phyloP scores from a whole-genome alignment of 2,113 vertebrate species.

The Lampris incognitus region DNA sequence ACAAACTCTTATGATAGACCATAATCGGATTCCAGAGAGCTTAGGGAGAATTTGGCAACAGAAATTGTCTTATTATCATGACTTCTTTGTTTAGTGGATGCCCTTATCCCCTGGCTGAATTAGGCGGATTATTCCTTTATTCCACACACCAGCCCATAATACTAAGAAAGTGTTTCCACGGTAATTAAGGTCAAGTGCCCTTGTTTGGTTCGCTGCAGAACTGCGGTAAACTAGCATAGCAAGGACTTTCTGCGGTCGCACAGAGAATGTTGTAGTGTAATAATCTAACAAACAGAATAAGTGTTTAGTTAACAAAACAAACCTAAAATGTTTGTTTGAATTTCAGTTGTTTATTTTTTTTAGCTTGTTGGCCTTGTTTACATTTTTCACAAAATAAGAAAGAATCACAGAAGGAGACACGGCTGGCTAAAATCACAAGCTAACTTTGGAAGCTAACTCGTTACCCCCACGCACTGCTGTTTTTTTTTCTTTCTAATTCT shows the following conservation, averaged over 20 bases:
- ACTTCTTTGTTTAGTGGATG: constrained; percentile 66
- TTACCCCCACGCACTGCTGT: no score
- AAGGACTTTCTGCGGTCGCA: no score
- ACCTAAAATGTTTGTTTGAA: neutral
- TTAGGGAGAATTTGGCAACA: constrained; percentile 60
- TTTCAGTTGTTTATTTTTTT: neutral
- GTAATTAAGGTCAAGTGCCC: constrained; percentile 59
- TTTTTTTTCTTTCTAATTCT: no score
- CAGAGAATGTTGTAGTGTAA: no score
- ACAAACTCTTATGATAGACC: constrained; percentile 49
- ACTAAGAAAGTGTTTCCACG: constrained; percentile 48
- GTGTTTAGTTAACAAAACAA: no score
- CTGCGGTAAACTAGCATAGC: constrained; percentile 5
- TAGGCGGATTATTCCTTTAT: constrained; percentile 65
- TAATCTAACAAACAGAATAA: no score
- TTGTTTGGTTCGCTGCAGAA: constrained; percentile 35
- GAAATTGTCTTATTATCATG: constrained; percentile 69
- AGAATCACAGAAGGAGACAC: no score
- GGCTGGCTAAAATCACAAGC: no score
- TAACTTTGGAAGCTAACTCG: no score
- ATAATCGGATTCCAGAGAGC: constrained; percentile 68
- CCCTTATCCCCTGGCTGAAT: constrained; percentile 61
- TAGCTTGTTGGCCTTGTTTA: constrained; percentile 17
- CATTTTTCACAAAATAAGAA: no score
- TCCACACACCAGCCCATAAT: constrained; percentile 39